Evolutionary conservation across 2,797 vertebrate genomes (phyloP), one percentile per base, ranked within the genome.

Genomic region (Tinamus major): DNA sequence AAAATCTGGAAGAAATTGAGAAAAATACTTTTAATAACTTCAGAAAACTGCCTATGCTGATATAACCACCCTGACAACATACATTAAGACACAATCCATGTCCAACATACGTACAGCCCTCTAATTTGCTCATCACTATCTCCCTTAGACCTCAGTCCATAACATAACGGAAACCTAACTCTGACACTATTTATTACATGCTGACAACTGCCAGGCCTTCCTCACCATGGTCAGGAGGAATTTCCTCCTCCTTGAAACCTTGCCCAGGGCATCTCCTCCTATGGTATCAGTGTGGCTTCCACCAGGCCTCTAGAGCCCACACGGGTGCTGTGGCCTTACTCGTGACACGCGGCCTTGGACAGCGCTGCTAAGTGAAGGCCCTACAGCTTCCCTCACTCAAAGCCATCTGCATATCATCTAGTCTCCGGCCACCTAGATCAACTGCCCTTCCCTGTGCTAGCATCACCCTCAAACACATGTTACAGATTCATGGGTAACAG

Each of bases 401-500:
- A 78, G 44, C 31, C 59, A 87, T 46, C 13, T 31, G 44, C 31
- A 6, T 15, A 41, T 13, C 1, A 1, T 24, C 71, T 14, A 37
- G 31, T 78, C 85, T 92, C n/a, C 87, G 82, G 53, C 15, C n/a
- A 69, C 2, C 6, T 9, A 82, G 55, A 90, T 49, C 35, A 37
- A 72, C 62, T 46, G 20, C 67, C 80, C 69, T 51, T 77, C 61
- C 53, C 88, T 83, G 71, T 71, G 41, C 41, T 77, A 76, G 33
- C 12, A 77, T 29, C 48, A 71, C 77, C 77, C 42, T 86, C 55
- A 92, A 92, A 92, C 37, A 70, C 24, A 93, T 63, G 69, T 70
- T 58, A 80, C 56, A 89, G 93, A 94, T 85, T 93, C 87, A 85
- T 62, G 90, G 92, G 92, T 97, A 96, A 93, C 84, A 95, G 89